These are phyloP conservation scores for Lycaon pictus DNA, from an alignment of 2,113 vertebrate species.

Conservation along the genomic window DNA sequence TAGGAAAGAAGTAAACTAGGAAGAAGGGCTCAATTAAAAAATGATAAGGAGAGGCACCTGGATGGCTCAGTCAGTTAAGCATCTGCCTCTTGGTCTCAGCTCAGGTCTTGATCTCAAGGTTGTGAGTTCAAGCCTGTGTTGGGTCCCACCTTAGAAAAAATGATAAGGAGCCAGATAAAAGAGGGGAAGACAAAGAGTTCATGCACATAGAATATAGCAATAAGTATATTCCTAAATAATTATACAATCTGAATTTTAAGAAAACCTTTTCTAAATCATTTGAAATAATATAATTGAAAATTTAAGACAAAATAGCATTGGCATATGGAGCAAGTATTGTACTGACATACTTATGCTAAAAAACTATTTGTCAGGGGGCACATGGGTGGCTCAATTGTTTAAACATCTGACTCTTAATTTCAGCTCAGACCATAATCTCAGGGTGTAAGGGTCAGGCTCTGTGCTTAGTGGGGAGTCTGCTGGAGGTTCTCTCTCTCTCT, in stretches of 20 bases:
- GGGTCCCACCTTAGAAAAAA: not conserved
- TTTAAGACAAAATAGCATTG: not conserved
- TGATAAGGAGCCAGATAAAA: not conserved
- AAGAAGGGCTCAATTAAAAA: not conserved
- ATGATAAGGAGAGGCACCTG: not conserved
- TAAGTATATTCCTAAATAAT: not conserved
- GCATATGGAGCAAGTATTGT: not conserved
- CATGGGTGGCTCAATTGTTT: not conserved
- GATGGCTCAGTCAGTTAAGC: not conserved
- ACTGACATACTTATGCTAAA: not conserved
- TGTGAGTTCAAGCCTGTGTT: not conserved
- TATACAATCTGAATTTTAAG: not conserved
- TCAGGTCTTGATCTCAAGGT: not conserved
- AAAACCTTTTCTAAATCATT: conserved; percentile 38
- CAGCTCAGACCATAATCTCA: not conserved
- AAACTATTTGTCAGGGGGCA: not conserved
- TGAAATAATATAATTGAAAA: not conserved
- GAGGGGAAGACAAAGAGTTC: not conserved
- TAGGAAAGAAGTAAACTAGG: conserved; percentile 13
- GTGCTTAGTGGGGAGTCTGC: not conserved
- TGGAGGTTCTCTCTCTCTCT: not conserved
- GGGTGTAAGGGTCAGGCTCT: not conserved
- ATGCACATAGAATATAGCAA: not conserved
- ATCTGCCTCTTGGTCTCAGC: not conserved
- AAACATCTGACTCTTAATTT: not conserved